phyloP scores from a whole-genome alignment of 2,113 vertebrate genomes.

The Nothocercus nigrocapillus region DNA sequence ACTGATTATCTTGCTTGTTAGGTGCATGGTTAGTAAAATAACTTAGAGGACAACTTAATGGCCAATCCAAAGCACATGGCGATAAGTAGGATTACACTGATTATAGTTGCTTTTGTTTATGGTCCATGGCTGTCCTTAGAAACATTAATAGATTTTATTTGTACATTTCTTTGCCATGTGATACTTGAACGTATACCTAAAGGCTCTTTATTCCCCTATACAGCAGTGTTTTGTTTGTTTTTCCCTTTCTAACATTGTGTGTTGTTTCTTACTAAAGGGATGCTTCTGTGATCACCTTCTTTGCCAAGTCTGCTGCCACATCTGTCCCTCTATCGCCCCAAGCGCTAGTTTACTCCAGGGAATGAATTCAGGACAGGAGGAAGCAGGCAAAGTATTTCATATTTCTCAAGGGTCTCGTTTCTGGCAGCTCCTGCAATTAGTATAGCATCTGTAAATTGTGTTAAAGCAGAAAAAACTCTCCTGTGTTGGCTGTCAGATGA shows the following conservation, averaged over 20 bases:
- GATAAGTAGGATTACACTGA: not conserved
- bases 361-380: rapidly evolving
- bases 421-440: not conserved
- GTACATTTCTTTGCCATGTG: too few relatives aligned
- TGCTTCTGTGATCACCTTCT: rapidly evolving
- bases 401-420: not conserved
- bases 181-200: rapidly evolving
- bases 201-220: not conserved
- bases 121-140: not conserved
- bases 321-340: not conserved
- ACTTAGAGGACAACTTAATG: not conserved
- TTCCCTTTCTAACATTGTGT: not conserved
- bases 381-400: not conserved
- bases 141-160: not conserved
- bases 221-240: too few relatives aligned
- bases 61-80: not conserved
- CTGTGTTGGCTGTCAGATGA: not conserved
- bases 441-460: not conserved
- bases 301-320: rapidly evolving
- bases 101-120: not conserved
- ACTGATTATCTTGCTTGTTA: not conserved
- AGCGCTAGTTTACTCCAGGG: not conserved
- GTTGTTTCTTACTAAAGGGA: not conserved
- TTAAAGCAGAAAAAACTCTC: not conserved
- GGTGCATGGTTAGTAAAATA: not conserved